A percentile compares a stretch with the other conserved stretches of the same genome.
phyloP scores from a whole-genome alignment of 2,888 invertebrate genomes.

The Dynastes grantii region DNA sequence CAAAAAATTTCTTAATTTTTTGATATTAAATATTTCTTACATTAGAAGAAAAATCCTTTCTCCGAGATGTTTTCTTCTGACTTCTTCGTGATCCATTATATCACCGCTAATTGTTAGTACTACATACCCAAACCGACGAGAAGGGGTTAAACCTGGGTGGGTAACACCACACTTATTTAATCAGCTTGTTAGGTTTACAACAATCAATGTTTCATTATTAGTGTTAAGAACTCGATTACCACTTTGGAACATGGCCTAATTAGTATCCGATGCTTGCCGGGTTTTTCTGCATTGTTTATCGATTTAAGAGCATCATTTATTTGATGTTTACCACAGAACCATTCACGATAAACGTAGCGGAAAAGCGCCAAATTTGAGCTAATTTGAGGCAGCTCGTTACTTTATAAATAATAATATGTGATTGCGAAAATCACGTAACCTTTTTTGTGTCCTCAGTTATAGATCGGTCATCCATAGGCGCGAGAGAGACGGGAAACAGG shows the following conservation, averaged over 20 bases:
- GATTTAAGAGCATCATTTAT: constrained; percentile 93
- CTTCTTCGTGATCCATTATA: constrained; percentile 99
- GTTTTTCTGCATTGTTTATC: constrained; percentile 99
- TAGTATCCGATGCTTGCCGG: constrained; percentile 98
- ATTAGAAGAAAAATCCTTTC: constrained; percentile 99
- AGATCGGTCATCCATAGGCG: too few species aligned
- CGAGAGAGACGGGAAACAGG: too few species aligned
- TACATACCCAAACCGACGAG: constrained; percentile 99
- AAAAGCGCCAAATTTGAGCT: constrained; percentile 58
- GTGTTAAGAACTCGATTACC: constrained; percentile 97
- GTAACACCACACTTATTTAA: constrained; percentile 99
- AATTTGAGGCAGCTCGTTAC: too few species aligned
- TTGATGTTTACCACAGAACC: constrained; percentile 61
- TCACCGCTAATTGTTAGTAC: constrained; percentile 99
- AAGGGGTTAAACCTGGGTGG: constrained; percentile 98
- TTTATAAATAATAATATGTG: too few species aligned
- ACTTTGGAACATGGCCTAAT: constrained; percentile 99
- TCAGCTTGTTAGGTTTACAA: constrained; percentile 98
- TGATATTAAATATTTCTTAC: constrained; percentile 65
- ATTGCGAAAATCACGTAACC: too few species aligned
- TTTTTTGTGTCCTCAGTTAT: too few species aligned
- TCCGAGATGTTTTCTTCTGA: constrained; percentile 99
- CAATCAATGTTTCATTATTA: constrained; percentile 98
- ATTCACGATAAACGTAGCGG: constrained; percentile 62
- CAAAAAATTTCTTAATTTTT: constrained; percentile 56